A percentile compares a stretch with the other conserved stretches of the same genome.
These are phyloP conservation scores for Dolichopus griseipennis DNA, from an alignment of 2,888 invertebrate genomes.

Conservation along the genomic window DNA sequence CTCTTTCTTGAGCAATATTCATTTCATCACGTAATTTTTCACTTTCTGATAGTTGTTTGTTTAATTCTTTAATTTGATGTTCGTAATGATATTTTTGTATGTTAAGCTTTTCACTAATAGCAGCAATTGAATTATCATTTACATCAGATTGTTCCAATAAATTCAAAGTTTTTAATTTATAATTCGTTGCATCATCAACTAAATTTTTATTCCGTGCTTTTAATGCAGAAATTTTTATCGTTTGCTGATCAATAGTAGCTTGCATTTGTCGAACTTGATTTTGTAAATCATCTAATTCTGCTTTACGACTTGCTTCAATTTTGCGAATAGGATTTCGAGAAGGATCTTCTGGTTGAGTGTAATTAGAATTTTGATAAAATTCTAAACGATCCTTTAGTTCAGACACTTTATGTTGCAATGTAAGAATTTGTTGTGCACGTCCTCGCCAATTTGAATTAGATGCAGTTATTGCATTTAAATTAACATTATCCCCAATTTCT, in stretches of 20 bases:
- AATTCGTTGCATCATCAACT: slow-evolving; percentile 50
- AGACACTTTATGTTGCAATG: slow-evolving; percentile 57
- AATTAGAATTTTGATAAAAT: background rate
- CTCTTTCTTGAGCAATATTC: slow-evolving; percentile 29
- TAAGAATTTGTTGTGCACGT: slow-evolving; percentile 63
- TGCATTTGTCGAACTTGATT: slow-evolving; percentile 51
- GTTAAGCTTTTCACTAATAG: slow-evolving; percentile 46
- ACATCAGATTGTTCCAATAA: too few relatives aligned
- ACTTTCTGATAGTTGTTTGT: slow-evolving; percentile 26
- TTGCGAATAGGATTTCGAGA: slow-evolving; percentile 31
- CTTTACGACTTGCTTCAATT: slow-evolving; percentile 47
- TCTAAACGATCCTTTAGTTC: slow-evolving; percentile 57
- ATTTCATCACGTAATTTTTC: slow-evolving; percentile 27
- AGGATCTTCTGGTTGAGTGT: background rate
- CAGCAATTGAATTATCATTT: slow-evolving; percentile 27
- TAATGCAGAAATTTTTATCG: slow-evolving; percentile 56
- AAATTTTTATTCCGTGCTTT: slow-evolving; percentile 60
- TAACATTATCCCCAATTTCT: slow-evolving; percentile 65
- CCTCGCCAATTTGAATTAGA: slow-evolving; percentile 63
- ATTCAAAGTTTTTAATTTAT: too few relatives aligned
- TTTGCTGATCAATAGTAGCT: slow-evolving; percentile 50
- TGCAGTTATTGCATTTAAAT: slow-evolving; percentile 52
- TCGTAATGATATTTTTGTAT: slow-evolving; percentile 34
- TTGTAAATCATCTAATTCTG: slow-evolving; percentile 51
- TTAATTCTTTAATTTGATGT: slow-evolving; percentile 30